These are phyloP conservation scores for Ptychoptera contaminata DNA, from an alignment of 2,888 invertebrate genomes.

Conservation along the genomic window DNA sequence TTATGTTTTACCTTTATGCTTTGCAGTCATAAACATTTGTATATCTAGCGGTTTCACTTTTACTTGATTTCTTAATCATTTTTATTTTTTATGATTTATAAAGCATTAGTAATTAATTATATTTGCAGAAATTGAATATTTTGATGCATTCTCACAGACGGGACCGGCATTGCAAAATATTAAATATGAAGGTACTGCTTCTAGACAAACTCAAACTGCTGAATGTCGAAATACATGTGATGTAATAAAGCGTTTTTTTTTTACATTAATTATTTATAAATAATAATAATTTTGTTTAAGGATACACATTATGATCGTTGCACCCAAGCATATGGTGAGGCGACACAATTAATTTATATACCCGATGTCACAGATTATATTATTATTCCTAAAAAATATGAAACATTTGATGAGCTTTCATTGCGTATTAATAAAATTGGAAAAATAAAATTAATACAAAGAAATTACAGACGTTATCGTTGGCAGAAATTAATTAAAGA, in stretches of 20 bases:
- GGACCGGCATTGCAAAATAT: slow-evolving; percentile 24
- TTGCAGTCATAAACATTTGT: not conserved
- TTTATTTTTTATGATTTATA: not conserved
- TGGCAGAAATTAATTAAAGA: slow-evolving; percentile 33
- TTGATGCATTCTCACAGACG: slow-evolving; percentile 75
- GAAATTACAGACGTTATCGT: slow-evolving; percentile 29
- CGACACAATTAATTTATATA: slow-evolving; percentile 29
- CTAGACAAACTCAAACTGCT: slow-evolving; percentile 50
- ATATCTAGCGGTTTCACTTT: slow-evolving; percentile 1
- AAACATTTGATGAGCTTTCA: slow-evolving; percentile 45
- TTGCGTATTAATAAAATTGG: slow-evolving; percentile 38
- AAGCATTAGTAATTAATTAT: not conserved
- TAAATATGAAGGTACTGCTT: slow-evolving; percentile 17
- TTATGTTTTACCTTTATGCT: not conserved
- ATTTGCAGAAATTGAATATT: slow-evolving; percentile 44
- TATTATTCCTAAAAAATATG: slow-evolving; percentile 43
- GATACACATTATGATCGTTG: slow-evolving; percentile 24
- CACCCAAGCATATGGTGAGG: slow-evolving; percentile 25
- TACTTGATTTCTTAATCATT: not conserved
- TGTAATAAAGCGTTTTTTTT: not conserved
- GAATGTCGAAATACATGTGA: slow-evolving; percentile 17
- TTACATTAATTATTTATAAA: not conserved
- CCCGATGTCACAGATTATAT: slow-evolving; percentile 46
- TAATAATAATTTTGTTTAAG: slow-evolving; percentile 12
- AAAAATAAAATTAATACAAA: slow-evolving; percentile 47